phyloP scores from a whole-genome alignment of 2,797 vertebrate genomes.

The Phalloptychus januarius region DNA sequence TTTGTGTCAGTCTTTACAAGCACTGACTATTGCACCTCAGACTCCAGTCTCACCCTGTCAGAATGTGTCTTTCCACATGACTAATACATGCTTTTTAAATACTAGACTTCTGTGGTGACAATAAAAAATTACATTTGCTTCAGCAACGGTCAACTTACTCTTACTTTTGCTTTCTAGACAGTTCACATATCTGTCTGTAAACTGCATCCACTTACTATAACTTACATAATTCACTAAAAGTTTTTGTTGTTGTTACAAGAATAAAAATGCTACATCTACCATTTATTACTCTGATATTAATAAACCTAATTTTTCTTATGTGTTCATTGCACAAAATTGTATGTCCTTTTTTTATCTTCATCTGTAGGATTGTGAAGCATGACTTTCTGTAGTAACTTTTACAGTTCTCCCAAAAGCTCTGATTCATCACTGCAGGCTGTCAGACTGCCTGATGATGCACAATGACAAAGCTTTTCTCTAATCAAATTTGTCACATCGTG shows the following conservation, averaged over 20 bases:
- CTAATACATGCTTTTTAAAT: background rate
- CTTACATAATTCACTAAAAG: background rate
- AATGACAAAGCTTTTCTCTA: constrained; percentile 43
- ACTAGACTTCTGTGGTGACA: background rate
- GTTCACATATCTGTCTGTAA: background rate
- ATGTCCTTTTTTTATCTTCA: background rate
- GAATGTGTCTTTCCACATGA: background rate
- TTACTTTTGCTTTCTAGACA: background rate
- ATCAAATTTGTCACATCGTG: constrained; percentile 67
- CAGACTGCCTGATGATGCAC: constrained; percentile 35
- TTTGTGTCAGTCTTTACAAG: background rate
- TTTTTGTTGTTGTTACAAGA: background rate
- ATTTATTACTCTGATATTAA: background rate
- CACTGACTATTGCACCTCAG: background rate
- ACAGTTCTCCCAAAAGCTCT: constrained; percentile 32
- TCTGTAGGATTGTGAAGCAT: constrained; percentile 29
- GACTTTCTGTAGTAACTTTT: constrained; percentile 35
- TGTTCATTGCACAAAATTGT: background rate
- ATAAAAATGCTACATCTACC: background rate
- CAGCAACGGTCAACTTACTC: background rate
- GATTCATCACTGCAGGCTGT: constrained; percentile 57
- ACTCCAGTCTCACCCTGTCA: background rate
- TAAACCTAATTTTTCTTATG: background rate
- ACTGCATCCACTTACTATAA: background rate
- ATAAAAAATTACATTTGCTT: background rate